Evolutionary conservation across 2,888 invertebrate genomes (phyloP).

Genomic region (Phyto melanocephala): DNA sequence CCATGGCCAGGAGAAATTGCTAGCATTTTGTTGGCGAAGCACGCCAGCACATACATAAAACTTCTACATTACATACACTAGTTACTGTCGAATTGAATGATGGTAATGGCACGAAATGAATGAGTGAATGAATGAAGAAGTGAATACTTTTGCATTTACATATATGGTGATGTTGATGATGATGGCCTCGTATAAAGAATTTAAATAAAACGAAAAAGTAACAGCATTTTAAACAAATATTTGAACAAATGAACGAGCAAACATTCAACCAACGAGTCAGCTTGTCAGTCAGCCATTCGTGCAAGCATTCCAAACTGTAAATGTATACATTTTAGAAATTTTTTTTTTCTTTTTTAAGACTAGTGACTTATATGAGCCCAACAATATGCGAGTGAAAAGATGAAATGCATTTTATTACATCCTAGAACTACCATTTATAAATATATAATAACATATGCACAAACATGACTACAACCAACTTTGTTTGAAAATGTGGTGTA

Average conservation of each 20-base stretch:
- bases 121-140: no score
- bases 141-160: no score
- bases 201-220: conserved; percentile 15
- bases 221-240: conserved; percentile 26
- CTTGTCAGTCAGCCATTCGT: not conserved
- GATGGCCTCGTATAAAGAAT: conserved; percentile 8
- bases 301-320: conserved; percentile 13
- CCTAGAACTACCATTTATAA: no score
- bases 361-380: not conserved
- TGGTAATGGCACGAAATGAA: conserved; percentile 12
- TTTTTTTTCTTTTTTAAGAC: not conserved
- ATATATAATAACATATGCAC: not conserved
- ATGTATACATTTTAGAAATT: not conserved
- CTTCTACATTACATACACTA: no score
- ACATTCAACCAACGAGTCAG: not conserved
- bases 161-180: conserved; percentile 1
- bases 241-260: not conserved
- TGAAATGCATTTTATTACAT: no score
- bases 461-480: not conserved
- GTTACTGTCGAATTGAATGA: no score
- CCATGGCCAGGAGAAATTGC: conserved; percentile 1
- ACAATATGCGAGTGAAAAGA: not conserved
- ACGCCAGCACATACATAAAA: not conserved
- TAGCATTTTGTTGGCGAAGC: not conserved
- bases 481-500: conserved; percentile 6